Conservation (phyloP, 2,888 invertebrate genomes). For the Leptura quadrifasciata region DNA sequence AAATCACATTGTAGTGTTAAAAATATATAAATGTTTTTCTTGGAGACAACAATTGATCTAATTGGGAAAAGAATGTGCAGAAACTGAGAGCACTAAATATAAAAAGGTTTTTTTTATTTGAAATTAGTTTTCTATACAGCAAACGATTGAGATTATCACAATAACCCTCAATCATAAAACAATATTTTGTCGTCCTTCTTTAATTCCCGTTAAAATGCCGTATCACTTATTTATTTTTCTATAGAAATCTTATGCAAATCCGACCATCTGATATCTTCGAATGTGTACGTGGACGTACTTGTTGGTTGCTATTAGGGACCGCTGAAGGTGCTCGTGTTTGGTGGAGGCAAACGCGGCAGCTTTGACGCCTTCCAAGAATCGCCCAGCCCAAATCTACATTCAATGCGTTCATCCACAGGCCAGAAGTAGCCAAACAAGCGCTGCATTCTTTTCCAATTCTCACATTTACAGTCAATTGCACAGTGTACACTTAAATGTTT, state of each 20-base stretch:
- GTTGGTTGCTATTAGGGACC: constrained; percentile 26
- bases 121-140: no score
- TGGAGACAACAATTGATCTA: no score
- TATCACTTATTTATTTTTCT: constrained; percentile 40
- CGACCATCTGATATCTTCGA: constrained; percentile 32
- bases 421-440: constrained; percentile 57
- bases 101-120: no score
- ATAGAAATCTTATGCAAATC: constrained; percentile 45
- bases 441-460: constrained; percentile 58
- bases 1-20: no score
- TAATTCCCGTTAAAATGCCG: constrained; percentile 20
- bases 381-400: constrained; percentile 67
- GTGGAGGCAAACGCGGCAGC: constrained; percentile 59
- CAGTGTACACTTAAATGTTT: constrained; percentile 41
- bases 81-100: no score
- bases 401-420: constrained; percentile 59
- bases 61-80: no score
- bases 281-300: constrained; percentile 26
- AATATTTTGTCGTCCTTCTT: background rate
- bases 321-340: constrained; percentile 41
- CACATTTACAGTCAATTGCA: constrained; percentile 48
- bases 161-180: no score
- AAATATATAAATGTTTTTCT: no score
- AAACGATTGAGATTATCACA: no score
- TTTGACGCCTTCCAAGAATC: constrained; percentile 71